A percentile compares a stretch with the other conserved stretches of the same genome.
These are phyloP conservation scores for Drosophila serrata DNA, from an alignment of 1,140 invertebrate genomes.

Conservation along the genomic window DNA sequence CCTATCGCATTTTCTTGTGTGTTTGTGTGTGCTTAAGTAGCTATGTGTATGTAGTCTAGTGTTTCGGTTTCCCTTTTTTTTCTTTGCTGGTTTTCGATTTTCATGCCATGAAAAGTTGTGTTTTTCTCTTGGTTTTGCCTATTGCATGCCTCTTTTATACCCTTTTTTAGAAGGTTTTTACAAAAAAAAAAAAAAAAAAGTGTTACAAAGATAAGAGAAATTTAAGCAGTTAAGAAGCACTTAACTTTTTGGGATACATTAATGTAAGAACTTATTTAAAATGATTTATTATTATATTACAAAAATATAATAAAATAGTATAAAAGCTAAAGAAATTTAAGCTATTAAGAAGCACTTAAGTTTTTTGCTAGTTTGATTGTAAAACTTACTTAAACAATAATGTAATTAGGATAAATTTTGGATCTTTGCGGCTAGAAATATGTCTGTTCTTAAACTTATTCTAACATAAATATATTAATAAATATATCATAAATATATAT, in stretches of 20 bases:
- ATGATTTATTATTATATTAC: too few relatives aligned
- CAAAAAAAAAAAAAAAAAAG: not conserved
- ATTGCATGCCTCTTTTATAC: slow-evolving; percentile 5
- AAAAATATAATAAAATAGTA: too few relatives aligned
- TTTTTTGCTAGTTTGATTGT: too few relatives aligned
- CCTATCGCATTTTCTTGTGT: not conserved
- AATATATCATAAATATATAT: too few relatives aligned
- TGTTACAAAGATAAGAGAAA: not conserved
- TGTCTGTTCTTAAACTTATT: too few relatives aligned
- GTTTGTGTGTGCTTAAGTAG: slow-evolving; percentile 42
- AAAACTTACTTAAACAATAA: too few relatives aligned
- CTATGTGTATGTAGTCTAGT: slow-evolving; percentile 14
- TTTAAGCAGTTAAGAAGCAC: not conserved
- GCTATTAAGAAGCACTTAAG: too few relatives aligned
- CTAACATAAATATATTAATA: too few relatives aligned
- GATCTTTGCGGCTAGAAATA: too few relatives aligned
- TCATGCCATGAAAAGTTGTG: slow-evolving; percentile 46
- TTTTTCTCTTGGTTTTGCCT: slow-evolving; percentile 23
- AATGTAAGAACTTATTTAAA: not conserved
- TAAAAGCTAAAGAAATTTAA: too few relatives aligned
- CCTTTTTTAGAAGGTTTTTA: slow-evolving; percentile 1
- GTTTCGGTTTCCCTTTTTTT: slow-evolving; percentile 25
- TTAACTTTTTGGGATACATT: not conserved
- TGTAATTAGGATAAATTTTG: too few relatives aligned
- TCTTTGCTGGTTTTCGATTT: slow-evolving; percentile 48